Evolutionary conservation across 2,797 vertebrate genomes (phyloP).

Genomic region (Hirundo rustica): DNA sequence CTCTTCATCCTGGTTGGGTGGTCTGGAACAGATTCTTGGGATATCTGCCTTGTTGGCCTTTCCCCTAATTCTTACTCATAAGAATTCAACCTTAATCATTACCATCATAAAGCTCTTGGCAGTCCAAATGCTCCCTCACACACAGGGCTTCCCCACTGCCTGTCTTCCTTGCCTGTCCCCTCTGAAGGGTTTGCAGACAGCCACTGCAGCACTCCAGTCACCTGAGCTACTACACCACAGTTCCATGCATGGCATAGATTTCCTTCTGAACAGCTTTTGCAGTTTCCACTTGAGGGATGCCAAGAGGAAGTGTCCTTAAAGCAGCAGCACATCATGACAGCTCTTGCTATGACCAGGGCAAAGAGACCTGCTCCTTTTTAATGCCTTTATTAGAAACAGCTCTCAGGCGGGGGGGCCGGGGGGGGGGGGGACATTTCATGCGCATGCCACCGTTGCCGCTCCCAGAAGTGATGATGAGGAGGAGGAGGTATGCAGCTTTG

Average conservation of each 20-base stretch:
- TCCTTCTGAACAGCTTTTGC: no score
- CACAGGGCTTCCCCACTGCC: neutral
- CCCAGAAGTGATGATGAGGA: no score
- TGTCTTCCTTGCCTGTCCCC: neutral
- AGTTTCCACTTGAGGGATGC: neutral
- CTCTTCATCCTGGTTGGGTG: neutral
- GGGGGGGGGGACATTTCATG: no score
- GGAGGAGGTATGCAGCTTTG: no score
- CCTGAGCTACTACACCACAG: no score
- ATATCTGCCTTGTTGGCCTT: neutral
- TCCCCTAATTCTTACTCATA: neutral
- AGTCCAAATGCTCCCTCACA: neutral
- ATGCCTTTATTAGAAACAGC: no score
- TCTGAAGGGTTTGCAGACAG: neutral
- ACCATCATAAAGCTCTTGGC: neutral
- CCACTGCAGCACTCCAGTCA: no score
- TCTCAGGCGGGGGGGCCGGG: no score
- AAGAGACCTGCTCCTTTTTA: no score
- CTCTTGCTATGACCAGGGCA: no score
- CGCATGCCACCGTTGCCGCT: no score
- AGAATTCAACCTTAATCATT: neutral
- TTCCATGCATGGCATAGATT: accelerated
- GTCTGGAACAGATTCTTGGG: neutral
- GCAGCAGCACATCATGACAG: accelerated
- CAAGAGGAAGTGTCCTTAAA: neutral